phyloP scores from a whole-genome alignment of 1,140 invertebrate genomes.

The Calycopis cecrops region DNA sequence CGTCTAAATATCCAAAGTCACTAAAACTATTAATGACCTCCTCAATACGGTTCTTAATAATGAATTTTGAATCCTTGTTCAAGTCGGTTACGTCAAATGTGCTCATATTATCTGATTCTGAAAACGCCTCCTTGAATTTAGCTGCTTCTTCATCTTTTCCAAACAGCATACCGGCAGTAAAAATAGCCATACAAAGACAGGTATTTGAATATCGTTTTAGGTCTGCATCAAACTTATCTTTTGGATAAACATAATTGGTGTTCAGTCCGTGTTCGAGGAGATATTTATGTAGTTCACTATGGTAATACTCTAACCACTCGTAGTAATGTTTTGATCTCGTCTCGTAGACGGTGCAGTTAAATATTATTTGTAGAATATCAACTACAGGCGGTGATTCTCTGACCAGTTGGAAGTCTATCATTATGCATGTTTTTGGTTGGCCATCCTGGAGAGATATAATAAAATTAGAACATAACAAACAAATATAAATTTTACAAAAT shows the following conservation, averaged over 20 bases:
- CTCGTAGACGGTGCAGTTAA: constrained; percentile 31
- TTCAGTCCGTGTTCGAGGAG: constrained; percentile 28
- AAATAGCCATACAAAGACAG: constrained; percentile 12
- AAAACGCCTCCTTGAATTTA: constrained; percentile 1
- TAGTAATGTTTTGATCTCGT: constrained; percentile 26
- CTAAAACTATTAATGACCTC: constrained; percentile 10
- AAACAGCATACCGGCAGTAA: not conserved
- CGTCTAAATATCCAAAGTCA: constrained; percentile 9
- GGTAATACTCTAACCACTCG: constrained; percentile 38
- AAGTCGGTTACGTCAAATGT: not conserved
- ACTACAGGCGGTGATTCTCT: constrained; percentile 23
- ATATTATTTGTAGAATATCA: constrained; percentile 29
- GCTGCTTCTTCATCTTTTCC: constrained; percentile 11
- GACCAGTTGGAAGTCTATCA: constrained; percentile 36
- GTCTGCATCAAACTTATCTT: constrained; percentile 32
- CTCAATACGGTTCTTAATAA: constrained; percentile 8
- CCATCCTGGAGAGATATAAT: constrained; percentile 35
- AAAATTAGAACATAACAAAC: no score
- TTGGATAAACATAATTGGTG: constrained; percentile 24
- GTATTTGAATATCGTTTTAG: constrained; percentile 29
- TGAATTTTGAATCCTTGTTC: not conserved
- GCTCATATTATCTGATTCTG: not conserved
- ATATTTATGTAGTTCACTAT: constrained; percentile 25
- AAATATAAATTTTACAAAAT: no score
- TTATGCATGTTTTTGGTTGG: constrained; percentile 19